Evolutionary conservation across 1,140 invertebrate species (phyloP), one percentile per base, ranked within the genome.

Genomic region (Lordiphosa clarofinis): DNA sequence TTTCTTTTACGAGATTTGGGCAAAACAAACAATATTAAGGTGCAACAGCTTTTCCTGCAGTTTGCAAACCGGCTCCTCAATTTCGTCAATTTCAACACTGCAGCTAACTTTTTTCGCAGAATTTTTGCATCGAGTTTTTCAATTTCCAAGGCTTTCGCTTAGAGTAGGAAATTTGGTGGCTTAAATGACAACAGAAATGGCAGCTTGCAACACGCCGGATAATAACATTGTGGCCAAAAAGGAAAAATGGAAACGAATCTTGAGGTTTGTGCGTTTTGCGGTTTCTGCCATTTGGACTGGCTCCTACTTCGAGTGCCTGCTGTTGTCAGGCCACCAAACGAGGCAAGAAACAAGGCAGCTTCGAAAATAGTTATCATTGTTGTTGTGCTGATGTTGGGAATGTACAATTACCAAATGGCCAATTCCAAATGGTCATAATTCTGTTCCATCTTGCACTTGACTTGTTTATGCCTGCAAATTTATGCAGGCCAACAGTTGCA

Each of bases 351-450:
- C 39, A 31, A 8, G 50, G 19, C 31, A 48, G 28, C 24, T 52
- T 12, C 38, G 5, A 54, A 59, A 55, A 69, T 58, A 62, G 50
- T 44, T 69, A 53, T 69, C 64, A 43, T 61, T 56, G 57, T 24
- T 19, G 44, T 7, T 37, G 36, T 72, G 39, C 28, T 49, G 31
- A 4, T 36, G 9, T 48, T 57, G 48, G 50, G 54, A 67, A 66
- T 67, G 53, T 66, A 69, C 71, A 74, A 69, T 74, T 74, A 75
- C 65, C 58, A 68, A 74, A 69, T 59, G 58, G 39, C 53, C 28
- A 31, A 6, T 19, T 19, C 3, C 19, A 19, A 31, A 31, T 31
- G 28, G 28, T 31, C 71, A 73, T 73, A 68, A 64, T 74, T 63
- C 48, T 71, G 54, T 21, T 13, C 31, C 28, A 39, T 53, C 58